Evolutionary conservation across 2,797 vertebrate species (phyloP).

Genomic region (Myioborus melanocephalus): DNA sequence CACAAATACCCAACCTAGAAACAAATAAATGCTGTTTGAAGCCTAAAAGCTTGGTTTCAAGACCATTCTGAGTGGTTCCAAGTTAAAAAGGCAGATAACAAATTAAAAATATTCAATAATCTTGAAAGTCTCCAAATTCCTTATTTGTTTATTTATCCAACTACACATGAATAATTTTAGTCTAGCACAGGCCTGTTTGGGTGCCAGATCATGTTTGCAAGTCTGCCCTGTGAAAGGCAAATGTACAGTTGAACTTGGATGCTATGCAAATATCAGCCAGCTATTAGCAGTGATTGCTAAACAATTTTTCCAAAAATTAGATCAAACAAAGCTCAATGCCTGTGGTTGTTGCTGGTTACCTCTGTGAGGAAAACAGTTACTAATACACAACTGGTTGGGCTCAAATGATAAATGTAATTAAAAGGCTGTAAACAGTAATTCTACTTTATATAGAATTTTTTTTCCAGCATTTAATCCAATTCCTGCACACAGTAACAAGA

Average conservation of each 20-base stretch:
- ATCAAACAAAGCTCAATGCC: neutral
- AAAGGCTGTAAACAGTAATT: neutral
- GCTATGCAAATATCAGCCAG: neutral
- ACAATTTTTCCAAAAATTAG: neutral
- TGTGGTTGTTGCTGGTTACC: neutral
- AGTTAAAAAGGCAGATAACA: neutral
- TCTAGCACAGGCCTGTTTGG: conserved; percentile 64
- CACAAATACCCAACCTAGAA: neutral
- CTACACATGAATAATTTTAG: conserved; percentile 58
- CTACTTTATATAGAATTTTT: neutral
- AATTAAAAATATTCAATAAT: neutral
- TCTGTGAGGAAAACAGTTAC: neutral
- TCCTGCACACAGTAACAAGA: neutral
- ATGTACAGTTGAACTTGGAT: conserved; percentile 27
- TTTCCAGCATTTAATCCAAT: neutral
- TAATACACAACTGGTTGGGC: neutral
- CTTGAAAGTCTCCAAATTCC: conserved; percentile 58
- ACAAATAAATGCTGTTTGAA: neutral
- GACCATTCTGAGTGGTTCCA: neutral
- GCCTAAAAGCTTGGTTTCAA: neutral
- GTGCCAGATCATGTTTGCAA: conserved; percentile 60
- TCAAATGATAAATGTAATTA: neutral
- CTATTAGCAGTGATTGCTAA: neutral
- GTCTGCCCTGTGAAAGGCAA: conserved; percentile 49
- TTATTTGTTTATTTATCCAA: conserved; percentile 64